Evolutionary conservation across 2,888 invertebrate genomes (phyloP), one percentile per base, ranked within the genome.

Genomic region (Saturnia japonica): DNA sequence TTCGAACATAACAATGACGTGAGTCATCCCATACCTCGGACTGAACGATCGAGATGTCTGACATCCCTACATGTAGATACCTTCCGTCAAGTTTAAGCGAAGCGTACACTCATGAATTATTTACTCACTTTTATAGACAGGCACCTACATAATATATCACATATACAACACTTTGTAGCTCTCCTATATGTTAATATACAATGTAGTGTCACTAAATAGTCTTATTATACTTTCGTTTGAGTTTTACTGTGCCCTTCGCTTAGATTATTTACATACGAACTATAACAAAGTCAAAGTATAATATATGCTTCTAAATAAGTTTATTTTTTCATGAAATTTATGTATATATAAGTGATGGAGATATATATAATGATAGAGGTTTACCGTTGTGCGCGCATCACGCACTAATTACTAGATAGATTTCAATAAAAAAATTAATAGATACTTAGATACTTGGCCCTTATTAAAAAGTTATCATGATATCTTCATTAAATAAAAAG

Each of bases 51-150:
- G n/a, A 54, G 43, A 43, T 42, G 28, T 14, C 25, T 70, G 70
- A 51, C 54, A 42, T n/a, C 42, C 70, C 54, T 67, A 75, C 70
- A 28, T 60, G 67, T 74, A 72, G 34, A 69, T 74, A 72, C 72
- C 54, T 54, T 67, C 42, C 42, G 67, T 51, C 68, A 45, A 78
- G 82, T 80, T 88, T 88, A 87, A 86, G 85, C 84, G 84, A 86
- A 82, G 79, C 80, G 77, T 45, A 47, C 54, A 66, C 85, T 91
- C 89, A 91, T 92, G 91, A 90, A 91, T 92, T 91, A 91, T 92
- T 90, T 88, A 91, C 81, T 73, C 74, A 75, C 80, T 77, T 82
- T 80, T 83, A 82, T 83, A 72, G 74, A 71, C 68, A 71, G 74
- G 70, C 69, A 68, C 69, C 71, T 69, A 60, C 68, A 66, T 71